Evolutionary conservation across 2,797 vertebrate species (phyloP), one percentile per base, ranked within the genome.

Genomic region (Delichon dasypus): DNA sequence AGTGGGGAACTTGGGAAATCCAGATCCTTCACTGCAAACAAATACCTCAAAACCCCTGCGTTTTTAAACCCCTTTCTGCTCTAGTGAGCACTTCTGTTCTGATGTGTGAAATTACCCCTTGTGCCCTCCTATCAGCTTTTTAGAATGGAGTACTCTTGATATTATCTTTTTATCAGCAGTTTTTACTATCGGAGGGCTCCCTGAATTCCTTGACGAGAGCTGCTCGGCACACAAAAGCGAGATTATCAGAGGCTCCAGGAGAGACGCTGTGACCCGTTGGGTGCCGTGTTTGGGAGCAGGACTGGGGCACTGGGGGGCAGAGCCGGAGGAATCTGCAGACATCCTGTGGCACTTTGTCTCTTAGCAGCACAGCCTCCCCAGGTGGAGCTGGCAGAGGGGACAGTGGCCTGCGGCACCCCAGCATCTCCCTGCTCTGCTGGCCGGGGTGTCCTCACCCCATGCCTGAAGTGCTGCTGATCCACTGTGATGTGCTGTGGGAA

Each of bases 381-480:
- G 94, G 25, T 58, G 54, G 65, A 80, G 77, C 25, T 68, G 65
- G 25, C 53, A 42, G 15, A 50, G 77, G 64, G 53, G 54, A 58
- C 64, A 29, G 29, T 12, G 27, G 16, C 29, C 30, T 57, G 70
- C 21, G 64, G 50, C 48, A 23, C 53, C 64, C 45, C 77, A 58
- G 64, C 64, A 50, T 12, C 64, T 22, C 55, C 54, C 36, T 5
- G 3, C 62, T 55, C 58, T 2, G 15, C 57, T 64, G 57, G 5
- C 23, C 2, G 0, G 19, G 27, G 17, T 45, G 32, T 47, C 25
- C 60, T 5, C 23, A 2, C 1, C 11, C 26, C 2, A 0, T 1
- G 3, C 12, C 1, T 4, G 40, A 11, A 2, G 9, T 53, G 57
- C 14, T 2, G 4, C 50, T 3, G 2, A 54, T 68, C 0, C 0